Conservation (phyloP, 1,140 invertebrate genomes). For the Macrobrachium nipponense region DNA sequence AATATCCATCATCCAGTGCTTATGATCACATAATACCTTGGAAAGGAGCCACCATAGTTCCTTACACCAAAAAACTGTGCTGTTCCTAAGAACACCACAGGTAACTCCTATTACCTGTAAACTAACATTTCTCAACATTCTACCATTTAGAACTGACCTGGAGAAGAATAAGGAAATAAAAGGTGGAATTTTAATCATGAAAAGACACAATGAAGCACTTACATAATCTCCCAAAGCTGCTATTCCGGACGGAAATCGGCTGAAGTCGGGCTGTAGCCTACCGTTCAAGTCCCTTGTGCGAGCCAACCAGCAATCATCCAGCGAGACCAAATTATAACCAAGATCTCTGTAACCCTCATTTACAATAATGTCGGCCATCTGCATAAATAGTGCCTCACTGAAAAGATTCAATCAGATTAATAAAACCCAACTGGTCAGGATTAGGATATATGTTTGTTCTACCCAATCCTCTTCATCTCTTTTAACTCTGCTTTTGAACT, state of each 20-base stretch:
- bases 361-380: slow-evolving; percentile 91
- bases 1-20: too few species aligned
- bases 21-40: too few species aligned
- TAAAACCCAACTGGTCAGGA: not conserved
- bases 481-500: too few species aligned
- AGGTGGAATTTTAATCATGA: not conserved
- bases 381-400: slow-evolving; percentile 91
- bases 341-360: slow-evolving; percentile 87
- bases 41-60: too few species aligned
- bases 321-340: slow-evolving; percentile 93
- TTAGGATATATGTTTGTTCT: too few species aligned
- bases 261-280: slow-evolving; percentile 85
- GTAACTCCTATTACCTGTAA: too few species aligned
- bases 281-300: slow-evolving; percentile 81
- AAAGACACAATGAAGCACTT: slow-evolving; percentile 69
- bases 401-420: slow-evolving; percentile 65
- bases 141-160: too few species aligned
- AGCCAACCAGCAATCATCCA: slow-evolving; percentile 96
- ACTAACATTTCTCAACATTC: too few species aligned
- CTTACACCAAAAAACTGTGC: too few species aligned
- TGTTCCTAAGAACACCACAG: too few species aligned
- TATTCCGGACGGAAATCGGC: slow-evolving; percentile 92
- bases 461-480: too few species aligned
- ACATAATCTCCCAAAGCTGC: slow-evolving; percentile 91
- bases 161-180: not conserved